Base-by-base conservation (phyloP, 2,113 vertebrate genomes). In the Cyanoliseus patagonus region DNA sequence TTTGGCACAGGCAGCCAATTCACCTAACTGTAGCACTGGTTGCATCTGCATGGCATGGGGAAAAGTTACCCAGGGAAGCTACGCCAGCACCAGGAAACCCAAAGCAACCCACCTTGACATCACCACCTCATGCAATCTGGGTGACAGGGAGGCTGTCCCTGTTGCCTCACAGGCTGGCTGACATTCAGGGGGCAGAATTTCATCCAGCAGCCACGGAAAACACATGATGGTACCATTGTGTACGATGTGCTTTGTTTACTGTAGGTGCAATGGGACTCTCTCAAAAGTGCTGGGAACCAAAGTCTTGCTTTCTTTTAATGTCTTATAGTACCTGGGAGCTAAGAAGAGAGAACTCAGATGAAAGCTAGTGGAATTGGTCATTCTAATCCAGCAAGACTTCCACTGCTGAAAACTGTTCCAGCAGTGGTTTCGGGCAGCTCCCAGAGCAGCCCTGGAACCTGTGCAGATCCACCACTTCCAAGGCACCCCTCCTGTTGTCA, bases 201-300 rank as follows among this genome's bases (percentile, higher is more conserved):
- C 59, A 79, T 57, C 25, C 74, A 53, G 61, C 9, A 59, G 33
- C 13, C 62, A 52, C 35, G 47, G 17, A 92, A 92, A 86, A 72
- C 1, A 5, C 61, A 35, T 2, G 17, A 41, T 5, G 9, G 63
- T 31, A 74, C 22, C 1, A 12, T n/a, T 9, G 13, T n/a, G 57
- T n/a, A 59, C 14, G 25, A 46, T 39, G 23, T 28, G 13, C 66
- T 59, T 35, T 33, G 7, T 11, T 76, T 74, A 42, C 31, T 24
- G 19, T 30, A 73, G 1, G 0, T 27, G 20, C 19, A 41, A 72
- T 8, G 17, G n/a, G 25, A 63, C 24, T 33, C 28, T 74, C 63
- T 80, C 66, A 7, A 13, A 78, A 91, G 41, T 4, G 19, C 41
- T 66, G 9, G 37, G 30, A 91, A 61, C 30, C 15, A 9, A 66